Percentiles rank a stretch among this genome's conserved stretches.
Conservation (phyloP, 1,140 invertebrate species). For the Drosophila pruinosa region DNA sequence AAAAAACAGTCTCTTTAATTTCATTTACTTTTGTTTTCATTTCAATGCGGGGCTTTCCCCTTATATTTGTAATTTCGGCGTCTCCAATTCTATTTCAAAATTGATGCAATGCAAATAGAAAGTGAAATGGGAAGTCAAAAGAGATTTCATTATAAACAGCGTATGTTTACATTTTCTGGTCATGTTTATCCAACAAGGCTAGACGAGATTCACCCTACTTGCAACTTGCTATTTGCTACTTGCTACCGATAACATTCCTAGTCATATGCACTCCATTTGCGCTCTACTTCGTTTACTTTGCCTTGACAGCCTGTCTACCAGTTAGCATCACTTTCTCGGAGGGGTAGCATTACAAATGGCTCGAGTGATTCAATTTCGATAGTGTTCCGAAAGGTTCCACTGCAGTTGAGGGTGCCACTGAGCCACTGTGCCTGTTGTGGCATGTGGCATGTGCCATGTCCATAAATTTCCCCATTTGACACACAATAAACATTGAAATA, state of each 20-base stretch:
- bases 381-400: constrained; percentile 31
- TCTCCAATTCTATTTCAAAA: constrained; percentile 37
- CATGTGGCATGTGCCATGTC: constrained; percentile 21
- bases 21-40: constrained; percentile 56
- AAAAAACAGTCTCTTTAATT: constrained; percentile 54
- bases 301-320: constrained; percentile 31
- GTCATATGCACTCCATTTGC: constrained; percentile 4
- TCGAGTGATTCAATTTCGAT: constrained; percentile 71
- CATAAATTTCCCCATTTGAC: constrained; percentile 53
- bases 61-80: constrained; percentile 1
- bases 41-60: constrained; percentile 8
- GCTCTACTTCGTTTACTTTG: constrained; percentile 1
- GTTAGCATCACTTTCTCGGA: neutral
- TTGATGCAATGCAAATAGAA: constrained; percentile 50
- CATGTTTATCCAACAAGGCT: constrained; percentile 20
- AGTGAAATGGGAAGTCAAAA: constrained; percentile 13
- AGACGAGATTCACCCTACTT: constrained; percentile 9
- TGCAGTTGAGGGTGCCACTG: neutral
- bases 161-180: constrained; percentile 64
- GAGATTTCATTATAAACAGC: constrained; percentile 27
- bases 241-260: neutral
- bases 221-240: too few relatives aligned
- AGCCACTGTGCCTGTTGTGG: neutral
- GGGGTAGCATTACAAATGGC: constrained; percentile 64
- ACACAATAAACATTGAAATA: constrained; percentile 63